Conservation (phyloP, 2,888 invertebrate genomes). For the Apodemia duryi region DNA sequence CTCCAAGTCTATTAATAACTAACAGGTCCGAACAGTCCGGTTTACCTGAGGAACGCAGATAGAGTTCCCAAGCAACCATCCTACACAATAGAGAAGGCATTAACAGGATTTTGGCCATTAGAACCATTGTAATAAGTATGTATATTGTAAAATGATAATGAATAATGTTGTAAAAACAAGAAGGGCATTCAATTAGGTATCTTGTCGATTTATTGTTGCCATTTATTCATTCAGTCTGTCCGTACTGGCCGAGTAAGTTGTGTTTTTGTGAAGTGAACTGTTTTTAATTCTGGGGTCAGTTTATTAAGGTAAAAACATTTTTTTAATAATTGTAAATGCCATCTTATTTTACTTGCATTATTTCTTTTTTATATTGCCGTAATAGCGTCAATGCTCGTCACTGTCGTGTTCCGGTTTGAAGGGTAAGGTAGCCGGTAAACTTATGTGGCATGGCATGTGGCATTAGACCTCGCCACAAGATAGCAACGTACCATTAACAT, state of each 20-base stretch:
- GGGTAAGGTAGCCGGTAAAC: no score
- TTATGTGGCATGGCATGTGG: no score
- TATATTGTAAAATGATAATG: constrained; percentile 19
- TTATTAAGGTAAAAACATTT: constrained; percentile 24
- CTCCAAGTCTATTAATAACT: constrained; percentile 36
- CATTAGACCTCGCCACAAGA: no score
- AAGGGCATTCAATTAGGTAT: constrained; percentile 36
- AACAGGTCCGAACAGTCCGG: constrained; percentile 34
- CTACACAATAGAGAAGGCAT: constrained; percentile 10
- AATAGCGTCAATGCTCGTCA: no score
- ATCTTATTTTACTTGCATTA: no score
- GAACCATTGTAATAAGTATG: background rate
- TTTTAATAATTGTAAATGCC: no score
- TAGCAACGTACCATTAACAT: no score
- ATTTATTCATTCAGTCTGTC: constrained; percentile 35
- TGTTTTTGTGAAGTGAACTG: constrained; percentile 28
- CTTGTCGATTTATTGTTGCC: constrained; percentile 39
- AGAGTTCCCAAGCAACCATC: constrained; percentile 22
- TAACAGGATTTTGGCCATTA: constrained; percentile 19
- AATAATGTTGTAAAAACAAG: constrained; percentile 19
- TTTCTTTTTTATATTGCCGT: no score
- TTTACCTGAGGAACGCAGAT: constrained; percentile 35
- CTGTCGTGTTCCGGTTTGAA: no score
- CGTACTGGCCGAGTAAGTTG: constrained; percentile 31
- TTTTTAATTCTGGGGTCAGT: constrained; percentile 25